These are phyloP conservation scores for Nomada fucata DNA, from an alignment of 2,888 invertebrate species.

Conservation along the genomic window DNA sequence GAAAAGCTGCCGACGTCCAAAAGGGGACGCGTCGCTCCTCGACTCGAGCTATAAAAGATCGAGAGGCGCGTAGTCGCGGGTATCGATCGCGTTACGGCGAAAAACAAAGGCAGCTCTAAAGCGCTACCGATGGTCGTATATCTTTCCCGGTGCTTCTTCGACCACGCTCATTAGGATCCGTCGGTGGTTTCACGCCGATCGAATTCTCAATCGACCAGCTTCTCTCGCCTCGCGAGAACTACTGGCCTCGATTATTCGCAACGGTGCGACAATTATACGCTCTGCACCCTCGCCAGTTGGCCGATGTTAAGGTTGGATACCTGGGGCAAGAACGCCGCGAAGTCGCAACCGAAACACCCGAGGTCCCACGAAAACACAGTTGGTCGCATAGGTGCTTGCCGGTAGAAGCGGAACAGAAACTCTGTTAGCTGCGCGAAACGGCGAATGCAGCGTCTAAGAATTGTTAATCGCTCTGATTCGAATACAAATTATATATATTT, in stretches of 20 bases:
- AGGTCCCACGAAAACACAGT: too few species aligned
- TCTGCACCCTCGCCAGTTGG: conserved; percentile 19
- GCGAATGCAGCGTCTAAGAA: too few species aligned
- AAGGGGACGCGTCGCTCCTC: background rate
- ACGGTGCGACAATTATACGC: conserved; percentile 45
- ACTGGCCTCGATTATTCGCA: conserved; percentile 20
- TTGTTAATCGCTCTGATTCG: too few species aligned
- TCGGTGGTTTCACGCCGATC: conserved; percentile 57
- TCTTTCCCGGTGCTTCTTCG: conserved; percentile 26
- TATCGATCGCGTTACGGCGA: background rate
- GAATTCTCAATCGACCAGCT: conserved; percentile 50
- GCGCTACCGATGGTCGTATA: conserved; percentile 29
- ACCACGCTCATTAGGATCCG: conserved; percentile 51
- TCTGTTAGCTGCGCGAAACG: too few species aligned
- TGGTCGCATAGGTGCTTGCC: too few species aligned
- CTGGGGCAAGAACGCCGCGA: conserved; percentile 20
- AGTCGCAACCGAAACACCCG: background rate
- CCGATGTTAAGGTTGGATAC: conserved; percentile 10
- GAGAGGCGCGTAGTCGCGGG: background rate
- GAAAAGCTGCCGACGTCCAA: background rate
- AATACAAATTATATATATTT: too few species aligned
- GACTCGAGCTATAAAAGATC: background rate
- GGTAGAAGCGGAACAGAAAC: too few species aligned
- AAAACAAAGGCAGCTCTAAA: conserved; percentile 42
- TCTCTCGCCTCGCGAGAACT: conserved; percentile 27